A percentile compares a stretch with the other conserved stretches of the same genome.
These are phyloP conservation scores for Trachymyrmex cornetzi DNA, from an alignment of 1,140 invertebrate genomes.

Conservation along the genomic window DNA sequence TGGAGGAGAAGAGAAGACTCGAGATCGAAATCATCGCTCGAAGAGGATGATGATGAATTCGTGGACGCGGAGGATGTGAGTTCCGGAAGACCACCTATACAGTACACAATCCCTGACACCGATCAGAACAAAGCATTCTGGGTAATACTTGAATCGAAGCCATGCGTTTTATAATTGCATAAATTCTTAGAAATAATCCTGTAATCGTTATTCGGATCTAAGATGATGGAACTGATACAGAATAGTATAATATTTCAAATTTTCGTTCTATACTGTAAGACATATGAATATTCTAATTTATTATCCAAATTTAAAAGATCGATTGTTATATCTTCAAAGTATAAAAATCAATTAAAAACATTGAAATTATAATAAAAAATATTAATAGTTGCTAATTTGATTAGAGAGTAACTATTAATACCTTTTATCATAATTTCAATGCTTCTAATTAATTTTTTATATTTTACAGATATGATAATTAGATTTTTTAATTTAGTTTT, in stretches of 20 bases:
- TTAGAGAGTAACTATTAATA: neutral
- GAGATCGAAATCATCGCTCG: conserved; percentile 64
- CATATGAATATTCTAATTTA: neutral
- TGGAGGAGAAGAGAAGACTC: conserved; percentile 45
- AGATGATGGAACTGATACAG: neutral
- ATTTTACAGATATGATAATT: neutral
- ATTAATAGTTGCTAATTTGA: too few species aligned
- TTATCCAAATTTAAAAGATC: neutral
- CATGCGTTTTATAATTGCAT: neutral
- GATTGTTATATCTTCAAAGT: too few species aligned
- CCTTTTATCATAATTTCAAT: neutral
- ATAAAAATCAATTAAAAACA: too few species aligned
- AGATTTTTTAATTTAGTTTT: neutral
- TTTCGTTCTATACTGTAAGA: neutral
- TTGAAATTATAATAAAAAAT: too few species aligned
- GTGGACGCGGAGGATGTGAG: conserved; percentile 82
- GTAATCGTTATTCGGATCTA: neutral
- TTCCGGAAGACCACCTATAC: conserved; percentile 76
- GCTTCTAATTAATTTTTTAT: neutral
- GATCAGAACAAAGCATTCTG: conserved; percentile 83
- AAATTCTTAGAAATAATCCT: neutral
- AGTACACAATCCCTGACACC: conserved; percentile 80
- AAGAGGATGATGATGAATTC: conserved; percentile 82
- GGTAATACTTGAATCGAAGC: conserved; percentile 79
- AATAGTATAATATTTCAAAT: neutral